A percentile compares a stretch with the other conserved stretches of the same genome.
Evolutionary conservation across 2,113 vertebrate genomes (phyloP).

Genomic region (Callocephalon fimbriatum): DNA sequence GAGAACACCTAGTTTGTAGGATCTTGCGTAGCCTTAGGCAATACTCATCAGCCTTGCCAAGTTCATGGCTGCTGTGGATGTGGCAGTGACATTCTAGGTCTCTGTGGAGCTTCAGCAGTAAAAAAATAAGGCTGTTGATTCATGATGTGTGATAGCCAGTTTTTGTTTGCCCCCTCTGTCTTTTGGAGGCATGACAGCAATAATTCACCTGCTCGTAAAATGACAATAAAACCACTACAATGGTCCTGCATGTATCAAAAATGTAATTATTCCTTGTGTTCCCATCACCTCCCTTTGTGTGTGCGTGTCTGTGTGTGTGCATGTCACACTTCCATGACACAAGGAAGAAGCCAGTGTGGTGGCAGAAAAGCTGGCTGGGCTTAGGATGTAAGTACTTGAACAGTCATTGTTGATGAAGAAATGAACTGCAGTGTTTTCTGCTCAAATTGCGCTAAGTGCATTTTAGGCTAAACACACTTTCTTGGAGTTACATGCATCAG

Average conservation of each 20-base stretch:
- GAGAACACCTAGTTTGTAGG: rapidly evolving
- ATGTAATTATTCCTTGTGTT: neutral
- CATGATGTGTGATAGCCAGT: too few species aligned
- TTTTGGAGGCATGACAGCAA: neutral
- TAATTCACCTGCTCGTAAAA: neutral
- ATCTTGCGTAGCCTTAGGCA: neutral
- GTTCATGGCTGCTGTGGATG: neutral
- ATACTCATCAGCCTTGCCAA: neutral
- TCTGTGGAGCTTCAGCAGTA: neutral
- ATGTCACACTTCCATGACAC: neutral
- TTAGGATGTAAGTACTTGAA: neutral
- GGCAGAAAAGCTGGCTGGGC: neutral
- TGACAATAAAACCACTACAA: rapidly evolving
- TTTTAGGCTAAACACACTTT: neutral
- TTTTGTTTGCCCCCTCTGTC: neutral
- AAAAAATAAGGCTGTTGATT: neutral
- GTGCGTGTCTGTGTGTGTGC: neutral
- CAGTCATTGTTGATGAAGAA: neutral
- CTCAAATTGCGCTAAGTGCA: neutral
- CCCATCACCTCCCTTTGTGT: rapidly evolving
- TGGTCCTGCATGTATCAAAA: rapidly evolving
- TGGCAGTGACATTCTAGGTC: neutral
- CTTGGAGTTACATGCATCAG: neutral
- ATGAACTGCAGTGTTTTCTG: neutral
- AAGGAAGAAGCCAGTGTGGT: neutral